Evolutionary conservation across 2,888 invertebrate genomes (phyloP), one percentile per base, ranked within the genome.

Genomic region (Gymnocheta viridis): DNA sequence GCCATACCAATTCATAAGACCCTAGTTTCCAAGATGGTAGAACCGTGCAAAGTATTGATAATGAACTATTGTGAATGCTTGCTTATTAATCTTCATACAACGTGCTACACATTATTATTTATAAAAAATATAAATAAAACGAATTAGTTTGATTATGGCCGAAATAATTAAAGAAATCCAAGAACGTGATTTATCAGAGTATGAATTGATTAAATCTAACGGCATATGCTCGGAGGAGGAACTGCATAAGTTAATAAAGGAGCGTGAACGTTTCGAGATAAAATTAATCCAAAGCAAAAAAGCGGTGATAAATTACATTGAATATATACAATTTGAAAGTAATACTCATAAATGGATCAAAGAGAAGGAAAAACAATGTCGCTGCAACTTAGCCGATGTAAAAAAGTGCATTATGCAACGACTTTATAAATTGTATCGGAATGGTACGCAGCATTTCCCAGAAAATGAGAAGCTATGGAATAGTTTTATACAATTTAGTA

Each of bases 401-500:
- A 97, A 90, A 93, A 93, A 89, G 92, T 94, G 88, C 0, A 95
- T 98, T 86, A 93, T 94, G 0, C 95, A 94, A 81, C 94, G 96
- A 85, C 93, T 97, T 10, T 95, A 96, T 88, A 94, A 93, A 88
- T 91, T 97, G 24, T 97, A 96, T 89, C 95, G 94, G 89, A 95
- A 94, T 87, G 94, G 95, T 22, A 93, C 95, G 73, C 93, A 93
- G 38, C 93, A 94, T 85, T 97, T 95, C 89, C 94, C 95, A 87
- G 93, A 95, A 88, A 96, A 97, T 89, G 91, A 95, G 47, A 93
- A 95, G 86, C 93, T 97, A 76, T 96, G 96, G 94, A 93, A 96
- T 87, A 95, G 95, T 54, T 96, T 96, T 88, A 95, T 97, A 70
- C 95, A 96, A 88, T 97, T 97, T 90, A 96, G 96, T 88, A 95